phyloP scores from a whole-genome alignment of 2,797 vertebrate genomes.

The Sebastes hopkinsi region DNA sequence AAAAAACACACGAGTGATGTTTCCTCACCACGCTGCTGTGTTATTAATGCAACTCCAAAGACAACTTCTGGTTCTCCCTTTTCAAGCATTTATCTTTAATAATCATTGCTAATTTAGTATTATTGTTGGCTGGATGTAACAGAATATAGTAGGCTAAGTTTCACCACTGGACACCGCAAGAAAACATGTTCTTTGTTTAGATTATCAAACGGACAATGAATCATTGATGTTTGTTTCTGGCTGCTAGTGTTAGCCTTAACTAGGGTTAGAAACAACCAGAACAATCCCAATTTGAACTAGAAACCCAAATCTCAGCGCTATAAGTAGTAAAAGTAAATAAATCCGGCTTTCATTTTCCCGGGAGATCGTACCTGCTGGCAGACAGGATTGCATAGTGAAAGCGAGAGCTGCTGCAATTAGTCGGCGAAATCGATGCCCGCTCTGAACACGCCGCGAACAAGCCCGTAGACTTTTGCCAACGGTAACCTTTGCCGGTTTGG shows the following conservation, averaged over 20 bases:
- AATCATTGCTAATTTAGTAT: background rate
- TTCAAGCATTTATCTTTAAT: background rate
- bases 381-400: background rate
- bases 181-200: background rate
- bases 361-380: background rate
- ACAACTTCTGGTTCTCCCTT: background rate
- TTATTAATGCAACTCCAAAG: background rate
- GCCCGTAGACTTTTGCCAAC: no score
- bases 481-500: no score
- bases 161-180: background rate
- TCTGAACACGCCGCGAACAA: no score
- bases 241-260: background rate
- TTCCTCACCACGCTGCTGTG: background rate
- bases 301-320: background rate
- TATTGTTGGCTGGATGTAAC: no score
- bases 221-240: background rate
- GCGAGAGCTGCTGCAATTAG: background rate
- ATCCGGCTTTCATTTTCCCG: background rate
- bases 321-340: no score
- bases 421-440: no score
- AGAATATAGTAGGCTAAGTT: no score
- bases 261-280: background rate
- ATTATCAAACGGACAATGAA: background rate
- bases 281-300: background rate
- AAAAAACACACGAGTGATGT: background rate